Percentiles rank a stretch among this genome's conserved stretches.
These are phyloP conservation scores for Drosophila azteca DNA, from an alignment of 1,140 invertebrate species.

Conservation along the genomic window DNA sequence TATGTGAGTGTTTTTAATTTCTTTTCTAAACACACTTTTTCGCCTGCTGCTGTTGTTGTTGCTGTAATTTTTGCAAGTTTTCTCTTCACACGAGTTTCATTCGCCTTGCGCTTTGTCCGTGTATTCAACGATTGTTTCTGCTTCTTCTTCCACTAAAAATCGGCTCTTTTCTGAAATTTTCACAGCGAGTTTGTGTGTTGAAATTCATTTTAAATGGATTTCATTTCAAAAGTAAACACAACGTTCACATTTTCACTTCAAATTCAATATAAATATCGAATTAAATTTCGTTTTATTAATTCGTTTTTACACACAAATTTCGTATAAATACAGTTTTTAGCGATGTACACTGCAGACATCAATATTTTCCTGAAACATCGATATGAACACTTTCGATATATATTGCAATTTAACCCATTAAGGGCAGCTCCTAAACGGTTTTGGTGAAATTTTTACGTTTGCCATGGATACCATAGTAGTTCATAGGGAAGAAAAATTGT, in stretches of 20 bases:
- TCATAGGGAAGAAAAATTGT: too few species aligned
- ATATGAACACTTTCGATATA: too few species aligned
- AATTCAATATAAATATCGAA: constrained; percentile 41
- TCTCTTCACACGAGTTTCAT: constrained; percentile 75
- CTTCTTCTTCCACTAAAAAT: constrained; percentile 75
- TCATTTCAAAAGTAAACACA: constrained; percentile 65
- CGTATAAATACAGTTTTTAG: constrained; percentile 70
- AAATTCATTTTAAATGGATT: constrained; percentile 73
- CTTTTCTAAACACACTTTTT: constrained; percentile 81
- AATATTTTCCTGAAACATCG: too few species aligned
- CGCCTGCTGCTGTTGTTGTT: constrained; percentile 63
- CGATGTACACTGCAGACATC: too few species aligned
- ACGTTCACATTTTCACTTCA: constrained; percentile 66
- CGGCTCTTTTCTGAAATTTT: constrained; percentile 79
- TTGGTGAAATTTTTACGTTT: too few species aligned
- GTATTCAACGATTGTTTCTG: constrained; percentile 72
- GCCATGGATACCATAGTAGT: too few species aligned
- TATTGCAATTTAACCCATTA: too few species aligned
- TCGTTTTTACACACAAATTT: constrained; percentile 62
- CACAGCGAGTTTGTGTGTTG: constrained; percentile 60
- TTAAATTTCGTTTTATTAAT: constrained; percentile 27
- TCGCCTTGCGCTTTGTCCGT: constrained; percentile 69
- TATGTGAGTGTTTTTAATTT: constrained; percentile 79
- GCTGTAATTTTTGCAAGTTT: constrained; percentile 79
- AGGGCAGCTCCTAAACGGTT: too few species aligned